These are phyloP conservation scores for Hypocryptadius cinnamomeus DNA, from an alignment of 2,113 vertebrate genomes.

Conservation along the genomic window DNA sequence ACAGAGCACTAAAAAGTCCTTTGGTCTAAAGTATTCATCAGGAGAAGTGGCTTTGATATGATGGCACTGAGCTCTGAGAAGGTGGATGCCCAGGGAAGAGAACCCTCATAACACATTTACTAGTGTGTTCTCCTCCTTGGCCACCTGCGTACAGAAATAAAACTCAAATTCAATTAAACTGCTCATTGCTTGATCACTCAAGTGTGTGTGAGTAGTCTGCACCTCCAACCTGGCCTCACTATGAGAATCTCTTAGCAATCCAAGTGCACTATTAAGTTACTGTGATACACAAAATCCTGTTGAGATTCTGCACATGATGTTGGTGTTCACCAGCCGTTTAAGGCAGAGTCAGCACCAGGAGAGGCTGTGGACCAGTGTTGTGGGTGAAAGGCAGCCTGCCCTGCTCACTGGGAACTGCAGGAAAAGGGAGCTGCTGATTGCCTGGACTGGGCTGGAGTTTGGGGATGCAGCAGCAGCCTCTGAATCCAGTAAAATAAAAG, in stretches of 20 bases:
- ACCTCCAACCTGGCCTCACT: not conserved
- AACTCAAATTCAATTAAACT: not conserved
- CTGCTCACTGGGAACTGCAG: accelerated
- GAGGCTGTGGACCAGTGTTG: not conserved
- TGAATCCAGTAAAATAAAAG: not conserved
- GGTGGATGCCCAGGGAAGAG: not conserved
- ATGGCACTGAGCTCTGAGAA: not conserved
- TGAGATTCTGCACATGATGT: not conserved
- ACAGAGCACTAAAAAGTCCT: not conserved
- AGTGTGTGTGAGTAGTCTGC: not conserved
- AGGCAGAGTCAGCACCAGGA: not conserved
- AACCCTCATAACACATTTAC: not conserved
- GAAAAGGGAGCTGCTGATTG: not conserved
- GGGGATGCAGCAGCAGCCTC: not conserved
- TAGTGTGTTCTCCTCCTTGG: not conserved
- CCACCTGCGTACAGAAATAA: not conserved
- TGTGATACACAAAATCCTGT: not conserved
- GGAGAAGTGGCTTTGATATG: not conserved
- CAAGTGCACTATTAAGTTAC: not conserved
- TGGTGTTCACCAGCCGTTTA: not conserved
- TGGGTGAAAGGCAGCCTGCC: not conserved
- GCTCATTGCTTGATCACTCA: not conserved
- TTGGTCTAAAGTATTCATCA: not conserved
- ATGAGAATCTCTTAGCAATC: not conserved
- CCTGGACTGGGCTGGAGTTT: not conserved